Evolutionary conservation across 2,797 vertebrate genomes (phyloP), one percentile per base, ranked within the genome.

Genomic region (Chelmon rostratus): DNA sequence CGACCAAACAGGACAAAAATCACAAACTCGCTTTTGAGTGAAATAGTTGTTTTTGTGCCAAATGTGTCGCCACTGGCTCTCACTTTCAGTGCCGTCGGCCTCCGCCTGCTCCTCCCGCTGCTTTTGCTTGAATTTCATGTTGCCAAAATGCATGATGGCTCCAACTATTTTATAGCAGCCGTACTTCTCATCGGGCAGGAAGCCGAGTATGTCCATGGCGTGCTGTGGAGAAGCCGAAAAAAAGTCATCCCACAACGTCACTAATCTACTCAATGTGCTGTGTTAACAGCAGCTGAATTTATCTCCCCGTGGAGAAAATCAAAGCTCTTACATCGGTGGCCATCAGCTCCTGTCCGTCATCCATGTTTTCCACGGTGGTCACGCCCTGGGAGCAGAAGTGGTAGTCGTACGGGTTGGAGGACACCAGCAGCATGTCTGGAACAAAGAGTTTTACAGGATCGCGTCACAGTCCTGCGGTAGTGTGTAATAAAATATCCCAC

Each of bases 61-160:
- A 16, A 58, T 5, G 2, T 35, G 2, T 25, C 2, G 2, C 13
- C 2, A 0, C 15, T 8, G 15, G 19, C 19, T 74, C 96, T 95
- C 92, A 98, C 98, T 97, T 94, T 98, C 97, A 78, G 97, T 98
- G 96, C 96, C 96, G 0, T 97, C 96, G 0, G 97, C 88, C 90
- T 98, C 97, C 0, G 97, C 97, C 93, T 99, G 97, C 90, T 99
- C 97, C 65, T 98, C 98, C 0, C 97, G 93, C 88, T 96, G 97
- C 90, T 97, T 99, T 63, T 96, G 97, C 91, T 98, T 98, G 95
- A 98, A 98, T 82, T 98, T 99, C 98, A 99, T 98, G 94, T 99
- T 99, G 78, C 98, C 97, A 0, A 98, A 98, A 90, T 98, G 97
- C 96, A 98, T 97, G 86, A 99, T 97, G 73, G 97, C 96, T 0